phyloP scores from a whole-genome alignment of 2,113 vertebrate genomes.

The Conger conger region DNA sequence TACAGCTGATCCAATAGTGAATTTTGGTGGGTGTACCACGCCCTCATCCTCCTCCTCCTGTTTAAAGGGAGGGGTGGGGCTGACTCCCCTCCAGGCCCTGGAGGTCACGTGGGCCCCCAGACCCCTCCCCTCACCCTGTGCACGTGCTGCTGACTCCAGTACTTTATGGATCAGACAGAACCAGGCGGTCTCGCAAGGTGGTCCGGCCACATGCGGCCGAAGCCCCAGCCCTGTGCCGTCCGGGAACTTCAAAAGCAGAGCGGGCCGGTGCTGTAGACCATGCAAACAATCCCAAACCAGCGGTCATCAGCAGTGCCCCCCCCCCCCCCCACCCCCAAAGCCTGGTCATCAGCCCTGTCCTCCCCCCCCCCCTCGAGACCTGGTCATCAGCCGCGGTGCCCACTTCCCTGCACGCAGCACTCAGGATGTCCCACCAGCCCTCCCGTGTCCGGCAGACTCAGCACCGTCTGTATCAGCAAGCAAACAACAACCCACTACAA shows the following conservation, averaged over 20 bases:
- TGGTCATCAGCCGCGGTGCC: neutral
- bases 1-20: neutral
- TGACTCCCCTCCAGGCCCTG: neutral
- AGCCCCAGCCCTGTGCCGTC: neutral
- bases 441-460: neutral
- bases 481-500: constrained; percentile 22
- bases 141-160: neutral
- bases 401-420: neutral
- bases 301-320: neutral
- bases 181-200: neutral
- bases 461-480: neutral
- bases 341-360: too few species aligned
- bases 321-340: too few species aligned
- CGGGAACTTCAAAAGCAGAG: neutral
- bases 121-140: neutral
- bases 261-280: neutral
- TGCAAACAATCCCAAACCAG: neutral
- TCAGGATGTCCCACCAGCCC: neutral
- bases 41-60: neutral
- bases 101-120: neutral
- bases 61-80: neutral
- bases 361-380: neutral
- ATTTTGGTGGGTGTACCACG: neutral
- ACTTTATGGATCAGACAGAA: neutral
- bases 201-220: neutral